Percentiles rank a stretch among this genome's conserved stretches.
Evolutionary conservation across 2,888 invertebrate genomes (phyloP).

Genomic region (Strigamia transsilvanica): DNA sequence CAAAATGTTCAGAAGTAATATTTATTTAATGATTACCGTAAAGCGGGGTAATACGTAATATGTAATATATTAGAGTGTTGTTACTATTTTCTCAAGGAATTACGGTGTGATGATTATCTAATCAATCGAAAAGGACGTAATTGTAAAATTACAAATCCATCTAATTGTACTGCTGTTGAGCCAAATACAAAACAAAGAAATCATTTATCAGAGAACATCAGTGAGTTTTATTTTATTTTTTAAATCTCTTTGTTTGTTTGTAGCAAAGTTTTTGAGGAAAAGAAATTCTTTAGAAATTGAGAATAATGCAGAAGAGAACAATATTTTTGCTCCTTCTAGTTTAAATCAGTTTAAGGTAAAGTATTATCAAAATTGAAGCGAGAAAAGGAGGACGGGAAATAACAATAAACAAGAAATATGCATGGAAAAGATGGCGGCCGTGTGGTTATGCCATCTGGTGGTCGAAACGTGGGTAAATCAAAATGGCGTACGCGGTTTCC

Average conservation of each 20-base stretch:
- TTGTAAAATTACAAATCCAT: background rate
- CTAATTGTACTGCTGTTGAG: no score
- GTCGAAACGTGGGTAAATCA: no score
- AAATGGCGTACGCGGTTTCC: no score
- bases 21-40: no score
- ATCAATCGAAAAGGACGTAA: background rate
- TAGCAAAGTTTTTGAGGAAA: background rate
- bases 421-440: no score
- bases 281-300: background rate
- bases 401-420: no score
- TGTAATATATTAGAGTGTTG: background rate
- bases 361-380: background rate
- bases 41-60: no score
- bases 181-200: background rate
- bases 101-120: background rate
- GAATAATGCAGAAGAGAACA: background rate
- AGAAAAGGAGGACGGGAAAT: no score
- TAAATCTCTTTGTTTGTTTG: no score
- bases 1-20: slow-evolving; percentile 81
- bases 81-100: background rate
- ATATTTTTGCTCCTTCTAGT: background rate
- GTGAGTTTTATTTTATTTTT: background rate
- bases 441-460: no score
- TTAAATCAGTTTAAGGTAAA: background rate
- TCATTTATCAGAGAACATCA: background rate